Percentiles rank a stretch among this genome's conserved stretches.
Conservation (phyloP, 2,113 vertebrate species). For the Sinocyclocheilus rhinocerous region DNA sequence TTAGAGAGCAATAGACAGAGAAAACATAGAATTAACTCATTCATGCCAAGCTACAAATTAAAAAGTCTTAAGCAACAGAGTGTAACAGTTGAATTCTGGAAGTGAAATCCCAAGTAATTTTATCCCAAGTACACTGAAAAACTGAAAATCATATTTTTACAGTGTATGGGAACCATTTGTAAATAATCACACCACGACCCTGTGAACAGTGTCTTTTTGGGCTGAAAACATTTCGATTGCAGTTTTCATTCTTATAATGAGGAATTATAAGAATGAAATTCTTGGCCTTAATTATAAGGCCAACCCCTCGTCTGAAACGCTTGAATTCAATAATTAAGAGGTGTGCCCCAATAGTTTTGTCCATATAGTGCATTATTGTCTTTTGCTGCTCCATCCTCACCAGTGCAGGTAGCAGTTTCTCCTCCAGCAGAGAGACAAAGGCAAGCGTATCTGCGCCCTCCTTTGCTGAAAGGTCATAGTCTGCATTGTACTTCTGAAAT, state of each 20-base stretch:
- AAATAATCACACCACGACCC: background rate
- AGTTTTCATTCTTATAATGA: too few species aligned
- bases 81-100: background rate
- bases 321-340: too few species aligned
- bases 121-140: background rate
- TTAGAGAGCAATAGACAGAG: background rate
- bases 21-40: background rate
- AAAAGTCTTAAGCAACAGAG: background rate
- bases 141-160: too few species aligned
- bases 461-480: conserved; percentile 88
- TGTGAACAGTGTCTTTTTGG: background rate
- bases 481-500: conserved; percentile 88
- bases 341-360: too few species aligned
- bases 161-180: background rate
- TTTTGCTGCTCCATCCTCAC: conserved; percentile 69
- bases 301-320: too few species aligned
- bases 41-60: background rate
- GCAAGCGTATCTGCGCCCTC: conserved; percentile 91
- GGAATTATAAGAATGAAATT: too few species aligned
- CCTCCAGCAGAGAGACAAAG: conserved; percentile 89
- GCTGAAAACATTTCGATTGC: background rate
- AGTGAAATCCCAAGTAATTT: background rate
- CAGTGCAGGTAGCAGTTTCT: conserved; percentile 88
- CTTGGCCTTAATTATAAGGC: too few species aligned
- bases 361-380: too few species aligned